These are phyloP conservation scores for Agrotis clavis DNA, from an alignment of 2,888 invertebrate genomes.

Conservation along the genomic window DNA sequence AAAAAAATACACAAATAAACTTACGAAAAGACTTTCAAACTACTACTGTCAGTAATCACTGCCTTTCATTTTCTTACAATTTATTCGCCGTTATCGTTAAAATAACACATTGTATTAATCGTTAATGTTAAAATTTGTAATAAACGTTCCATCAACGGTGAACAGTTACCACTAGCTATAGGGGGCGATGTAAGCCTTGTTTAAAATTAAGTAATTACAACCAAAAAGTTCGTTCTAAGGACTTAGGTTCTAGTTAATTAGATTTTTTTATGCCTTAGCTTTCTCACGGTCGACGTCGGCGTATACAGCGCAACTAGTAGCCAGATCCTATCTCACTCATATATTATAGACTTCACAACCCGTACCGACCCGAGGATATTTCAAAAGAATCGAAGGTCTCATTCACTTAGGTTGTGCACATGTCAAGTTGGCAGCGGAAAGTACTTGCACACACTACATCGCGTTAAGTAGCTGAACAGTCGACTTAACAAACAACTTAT, in stretches of 20 bases:
- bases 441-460: conserved; percentile 41
- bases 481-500: conserved; percentile 63
- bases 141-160: conserved; percentile 90
- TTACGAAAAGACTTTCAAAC: conserved; percentile 73
- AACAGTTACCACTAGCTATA: conserved; percentile 89
- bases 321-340: conserved; percentile 47
- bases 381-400: conserved; percentile 28
- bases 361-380: conserved; percentile 26
- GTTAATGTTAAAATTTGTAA: conserved; percentile 86
- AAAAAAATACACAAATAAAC: conserved; percentile 43
- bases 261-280: conserved; percentile 75
- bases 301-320: conserved; percentile 60
- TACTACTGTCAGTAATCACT: conserved; percentile 83
- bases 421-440: conserved; percentile 33
- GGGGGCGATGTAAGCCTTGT: conserved; percentile 80
- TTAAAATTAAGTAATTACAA: conserved; percentile 88
- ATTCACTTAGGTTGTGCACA: conserved; percentile 40
- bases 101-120: conserved; percentile 83
- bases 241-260: conserved; percentile 88
- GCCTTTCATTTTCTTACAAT: conserved; percentile 79
- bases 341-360: conserved; percentile 41
- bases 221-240: conserved; percentile 91
- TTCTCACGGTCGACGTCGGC: conserved; percentile 72
- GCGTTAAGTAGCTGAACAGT: conserved; percentile 57
- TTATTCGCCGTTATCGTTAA: conserved; percentile 82